Percentiles rank a stretch among this genome's conserved stretches.
These are phyloP conservation scores for Emydura subglobosa DNA, from an alignment of 2,113 vertebrate genomes.

Conservation along the genomic window DNA sequence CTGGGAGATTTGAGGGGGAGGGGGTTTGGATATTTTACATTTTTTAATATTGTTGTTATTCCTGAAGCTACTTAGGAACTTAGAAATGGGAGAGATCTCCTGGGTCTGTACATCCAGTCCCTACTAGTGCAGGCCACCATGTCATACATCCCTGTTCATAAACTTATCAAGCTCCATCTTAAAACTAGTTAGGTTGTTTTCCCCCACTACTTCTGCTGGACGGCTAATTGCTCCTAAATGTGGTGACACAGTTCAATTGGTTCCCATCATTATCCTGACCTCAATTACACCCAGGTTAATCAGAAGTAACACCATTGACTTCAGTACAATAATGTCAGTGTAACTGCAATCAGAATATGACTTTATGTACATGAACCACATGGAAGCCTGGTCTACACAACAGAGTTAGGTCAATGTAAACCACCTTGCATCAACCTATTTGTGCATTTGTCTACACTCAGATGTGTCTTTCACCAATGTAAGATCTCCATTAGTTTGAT, in stretches of 20 bases:
- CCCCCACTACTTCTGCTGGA: not conserved
- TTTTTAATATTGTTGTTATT: not conserved
- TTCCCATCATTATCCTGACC: not conserved
- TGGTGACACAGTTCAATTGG: accelerated
- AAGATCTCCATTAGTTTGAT: not conserved
- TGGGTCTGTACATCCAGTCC: not conserved
- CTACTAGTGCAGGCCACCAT: not conserved
- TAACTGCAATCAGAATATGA: not conserved
- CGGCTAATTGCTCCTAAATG: not conserved
- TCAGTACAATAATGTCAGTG: not conserved
- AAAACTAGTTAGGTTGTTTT: not conserved
- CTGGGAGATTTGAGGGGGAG: not conserved
- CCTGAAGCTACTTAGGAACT: not conserved
- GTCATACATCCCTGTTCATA: not conserved
- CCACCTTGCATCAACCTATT: not conserved
- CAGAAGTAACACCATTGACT: not conserved
- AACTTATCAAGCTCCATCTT: not conserved
- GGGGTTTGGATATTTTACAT: not conserved
- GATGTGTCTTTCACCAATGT: not conserved
- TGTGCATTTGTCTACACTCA: not conserved
- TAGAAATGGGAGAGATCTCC: not conserved
- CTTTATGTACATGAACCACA: not conserved
- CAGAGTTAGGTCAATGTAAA: not conserved
- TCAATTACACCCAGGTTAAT: not conserved
- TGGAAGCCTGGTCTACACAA: not conserved